Conservation (phyloP, 2,888 invertebrate genomes). For the Temnothorax ravouxi region DNA sequence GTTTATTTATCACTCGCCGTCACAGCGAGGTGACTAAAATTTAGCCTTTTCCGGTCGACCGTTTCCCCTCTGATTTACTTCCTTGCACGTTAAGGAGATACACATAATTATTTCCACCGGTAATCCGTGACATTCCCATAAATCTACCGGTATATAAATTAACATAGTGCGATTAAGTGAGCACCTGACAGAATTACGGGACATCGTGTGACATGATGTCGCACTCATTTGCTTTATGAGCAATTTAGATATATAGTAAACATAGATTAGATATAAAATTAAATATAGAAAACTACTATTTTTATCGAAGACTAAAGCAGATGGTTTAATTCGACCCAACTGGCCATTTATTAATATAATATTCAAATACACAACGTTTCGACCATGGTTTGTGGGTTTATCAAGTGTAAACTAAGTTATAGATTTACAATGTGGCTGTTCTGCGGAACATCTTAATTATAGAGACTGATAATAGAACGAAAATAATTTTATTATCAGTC, state of each 20-base stretch:
- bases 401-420: too few relatives aligned
- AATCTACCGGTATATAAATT: constrained; percentile 70
- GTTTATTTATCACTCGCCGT: background rate
- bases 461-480: too few relatives aligned
- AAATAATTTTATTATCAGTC: too few relatives aligned
- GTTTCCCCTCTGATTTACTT: constrained; percentile 56
- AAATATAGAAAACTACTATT: background rate
- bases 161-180: constrained; percentile 54
- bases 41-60: background rate
- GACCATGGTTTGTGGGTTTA: too few relatives aligned
- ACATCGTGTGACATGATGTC: background rate
- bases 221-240: constrained; percentile 4
- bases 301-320: background rate
- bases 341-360: too few relatives aligned
- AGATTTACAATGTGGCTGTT: too few relatives aligned
- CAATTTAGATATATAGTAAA: background rate
- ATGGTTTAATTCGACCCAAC: too few relatives aligned
- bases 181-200: constrained; percentile 49
- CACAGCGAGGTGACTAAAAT: background rate
- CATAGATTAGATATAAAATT: background rate
- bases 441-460: too few relatives aligned
- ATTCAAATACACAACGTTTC: too few relatives aligned
- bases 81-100: constrained; percentile 60
- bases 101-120: constrained; percentile 67
- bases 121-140: constrained; percentile 57